phyloP scores from a whole-genome alignment of 2,888 invertebrate species.

The Hypsopygia costalis region DNA sequence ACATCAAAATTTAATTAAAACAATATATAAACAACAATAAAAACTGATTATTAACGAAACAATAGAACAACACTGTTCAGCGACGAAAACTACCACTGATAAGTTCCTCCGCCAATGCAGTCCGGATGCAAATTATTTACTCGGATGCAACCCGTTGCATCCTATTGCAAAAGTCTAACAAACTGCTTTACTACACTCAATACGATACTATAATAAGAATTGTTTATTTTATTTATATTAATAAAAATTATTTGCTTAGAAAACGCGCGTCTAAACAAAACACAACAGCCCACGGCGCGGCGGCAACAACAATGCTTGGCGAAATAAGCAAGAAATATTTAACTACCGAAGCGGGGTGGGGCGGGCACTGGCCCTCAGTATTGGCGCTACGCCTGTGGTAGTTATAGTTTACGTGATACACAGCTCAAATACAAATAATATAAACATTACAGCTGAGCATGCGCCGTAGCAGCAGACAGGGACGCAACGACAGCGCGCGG shows the following conservation, averaged over 20 bases:
- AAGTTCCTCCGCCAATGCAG: conserved; percentile 62
- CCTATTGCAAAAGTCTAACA: conserved; percentile 27
- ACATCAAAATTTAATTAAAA: conserved; percentile 32
- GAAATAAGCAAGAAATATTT: conserved; percentile 82
- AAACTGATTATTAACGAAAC: conserved; percentile 44
- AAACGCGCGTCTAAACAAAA: conserved; percentile 72
- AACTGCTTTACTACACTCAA: conserved; percentile 16
- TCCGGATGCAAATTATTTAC: conserved; percentile 75
- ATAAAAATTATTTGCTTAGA: conserved; percentile 56
- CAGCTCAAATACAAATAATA: conserved; percentile 82
- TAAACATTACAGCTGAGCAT: conserved; percentile 79
- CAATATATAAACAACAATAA: conserved; percentile 33
- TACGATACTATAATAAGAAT: not conserved
- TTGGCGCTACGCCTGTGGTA: conserved; percentile 80
- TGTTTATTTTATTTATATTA: conserved; percentile 36
- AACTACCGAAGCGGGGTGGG: conserved; percentile 76
- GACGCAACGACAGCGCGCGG: conserved; percentile 42
- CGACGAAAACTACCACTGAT: conserved; percentile 69
- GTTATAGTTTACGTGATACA: conserved; percentile 82
- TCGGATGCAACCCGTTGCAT: conserved; percentile 61
- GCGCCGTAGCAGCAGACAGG: conserved; percentile 63
- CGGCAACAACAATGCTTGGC: conserved; percentile 80
- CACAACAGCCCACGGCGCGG: conserved; percentile 75
- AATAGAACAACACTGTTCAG: conserved; percentile 63
- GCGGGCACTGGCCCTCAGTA: conserved; percentile 75